Base-by-base conservation (phyloP, 2,888 invertebrate genomes). In the Zygogramma bicolorata region DNA sequence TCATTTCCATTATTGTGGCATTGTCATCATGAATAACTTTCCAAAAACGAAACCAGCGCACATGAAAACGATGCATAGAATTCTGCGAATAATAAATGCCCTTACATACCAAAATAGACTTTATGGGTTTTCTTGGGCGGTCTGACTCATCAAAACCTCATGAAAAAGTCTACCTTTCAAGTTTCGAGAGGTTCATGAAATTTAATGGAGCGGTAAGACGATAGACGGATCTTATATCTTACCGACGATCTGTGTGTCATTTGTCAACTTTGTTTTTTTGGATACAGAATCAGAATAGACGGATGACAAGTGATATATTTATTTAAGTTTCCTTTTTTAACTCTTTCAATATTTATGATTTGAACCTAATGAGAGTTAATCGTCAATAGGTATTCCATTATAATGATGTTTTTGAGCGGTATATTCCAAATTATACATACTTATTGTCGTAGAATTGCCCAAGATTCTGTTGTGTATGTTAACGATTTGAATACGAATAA, bases 111-210 rank as follows among this genome's bases (percentile, higher is more conserved):
- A 25, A 63, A 63, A 62, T 62, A 62, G 40, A 63, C 49, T 66
- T 66, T 59, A 66, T 57, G 66, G n/a, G 60, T 57, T 66, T 38
- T 38, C 27, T 10, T 40, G 66, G 57, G 58, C 27, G 66, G 66
- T 40, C 57, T 13, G 57, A 40, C 25, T 46, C 29, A 38, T 65
- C 31, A 22, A 34, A 65, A 42, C 20, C 25, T n/a, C 0, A 15
- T 42, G 49, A 65, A 66, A 66, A 60, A 67, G 42, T 38, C 22
- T 13, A 60, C 53, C 25, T 53, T 53, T 53, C 53, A 53, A 25
- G 53, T 53, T 53, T 53, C 10, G 10, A 25, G 25, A 66, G 61
- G 27, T 62, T 57, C 69, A 57, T 69, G 69, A 69, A 69, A 69
- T 20, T 69, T 63, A 69, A 69, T 69, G 69, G 53, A 4, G 38